Base-by-base conservation (phyloP, 2,888 invertebrate genomes). In the Cryptophagus acutangulus region DNA sequence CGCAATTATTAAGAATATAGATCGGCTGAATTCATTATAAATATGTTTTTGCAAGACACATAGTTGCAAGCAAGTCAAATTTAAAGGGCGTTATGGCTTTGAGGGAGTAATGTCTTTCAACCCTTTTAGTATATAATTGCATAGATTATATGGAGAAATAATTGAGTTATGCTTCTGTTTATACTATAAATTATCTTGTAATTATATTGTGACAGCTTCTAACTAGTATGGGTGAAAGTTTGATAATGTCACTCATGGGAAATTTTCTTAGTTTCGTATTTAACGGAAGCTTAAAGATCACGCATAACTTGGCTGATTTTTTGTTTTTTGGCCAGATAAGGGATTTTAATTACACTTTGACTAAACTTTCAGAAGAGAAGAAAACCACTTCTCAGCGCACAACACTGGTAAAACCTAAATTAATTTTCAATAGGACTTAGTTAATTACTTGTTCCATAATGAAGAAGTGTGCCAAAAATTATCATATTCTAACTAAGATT, bases 171-270 rank as follows among this genome's bases (percentile, higher is more conserved):
- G 36, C 18, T 37, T 40, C 25, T 49, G 45, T 47, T 49, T 49
- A 49, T 46, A 41, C 46, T 45, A 45, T 47, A 45, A 49, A 49
- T 49, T 46, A 49, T 45, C 43, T 46, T 48, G 41, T 48, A 48
- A 48, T 48, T 48, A 48, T 48, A 46, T 48, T 48, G 43, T 45
- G 45, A 48, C 48, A 48, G 46, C 43, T 46, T 36, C 46, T 39
- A 45, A 49, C 45, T 44, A 47, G 30, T 40, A 40, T 42, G 42
- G 40, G 46, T 43, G 44, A 49, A 44, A 46, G 44, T 44, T 42
- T 36, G 41, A 45, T 43, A 47, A 42, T 43, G 48, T 48, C 43
- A 39, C 45, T 46, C 45, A 35, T 41, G 41, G 34, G 45, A 36
- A 35, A 39, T 39, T 45, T 40, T 38, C 41, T 34, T 33, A 46